Evolutionary conservation across 1,140 invertebrate genomes (phyloP).

Genomic region (Hylyphantes graminicola): DNA sequence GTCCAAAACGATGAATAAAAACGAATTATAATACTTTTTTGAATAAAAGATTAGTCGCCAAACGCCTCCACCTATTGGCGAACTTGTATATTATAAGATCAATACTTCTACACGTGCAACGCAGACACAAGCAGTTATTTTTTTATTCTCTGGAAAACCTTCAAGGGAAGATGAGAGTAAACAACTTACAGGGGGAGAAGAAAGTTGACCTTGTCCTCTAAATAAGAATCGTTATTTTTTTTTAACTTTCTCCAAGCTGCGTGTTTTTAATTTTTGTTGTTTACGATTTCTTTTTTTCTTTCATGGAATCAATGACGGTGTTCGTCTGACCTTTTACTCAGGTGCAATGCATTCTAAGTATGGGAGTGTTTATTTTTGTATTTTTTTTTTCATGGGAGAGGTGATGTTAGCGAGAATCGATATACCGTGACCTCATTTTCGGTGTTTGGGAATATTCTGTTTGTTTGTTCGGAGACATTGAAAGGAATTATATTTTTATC

Average conservation of each 20-base stretch:
- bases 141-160: slow-evolving; percentile 56
- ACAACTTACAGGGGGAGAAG: slow-evolving; percentile 45
- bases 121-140: slow-evolving; percentile 19
- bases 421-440: too few relatives aligned
- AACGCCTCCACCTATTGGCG: slow-evolving; percentile 35
- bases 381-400: neutral
- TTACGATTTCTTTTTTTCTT: slow-evolving; percentile 2
- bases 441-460: too few relatives aligned
- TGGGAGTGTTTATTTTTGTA: slow-evolving; percentile 2
- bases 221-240: slow-evolving; percentile 24
- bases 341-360: slow-evolving; percentile 1
- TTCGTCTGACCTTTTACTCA: slow-evolving; percentile 37
- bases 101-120: slow-evolving; percentile 54
- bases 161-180: slow-evolving; percentile 39
- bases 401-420: too few relatives aligned
- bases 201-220: slow-evolving; percentile 60
- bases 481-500: too few relatives aligned
- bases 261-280: slow-evolving; percentile 15
- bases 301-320: slow-evolving; percentile 38
- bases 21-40: too few relatives aligned
- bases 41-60: slow-evolving; percentile 13
- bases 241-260: slow-evolving; percentile 1
- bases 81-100: neutral
- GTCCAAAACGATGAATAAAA: too few relatives aligned
- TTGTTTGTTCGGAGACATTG: too few relatives aligned